Conservation (phyloP, 2,113 vertebrate genomes). For the Lepus europaeus region DNA sequence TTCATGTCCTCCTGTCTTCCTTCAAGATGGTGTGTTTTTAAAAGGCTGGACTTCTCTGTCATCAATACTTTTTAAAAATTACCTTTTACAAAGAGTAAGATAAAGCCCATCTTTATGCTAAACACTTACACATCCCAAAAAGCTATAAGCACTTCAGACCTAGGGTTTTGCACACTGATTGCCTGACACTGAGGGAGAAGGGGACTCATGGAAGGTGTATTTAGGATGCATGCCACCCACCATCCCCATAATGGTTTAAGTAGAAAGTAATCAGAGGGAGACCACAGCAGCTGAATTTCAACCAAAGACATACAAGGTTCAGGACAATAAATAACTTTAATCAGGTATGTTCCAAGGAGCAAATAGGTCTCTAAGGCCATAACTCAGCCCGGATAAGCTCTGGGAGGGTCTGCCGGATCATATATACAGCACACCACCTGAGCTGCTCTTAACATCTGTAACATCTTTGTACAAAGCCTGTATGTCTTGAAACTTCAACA, state of each 20-base stretch:
- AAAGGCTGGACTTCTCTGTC: conserved; percentile 43
- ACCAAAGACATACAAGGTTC: conserved; percentile 83
- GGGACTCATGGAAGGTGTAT: conserved; percentile 75
- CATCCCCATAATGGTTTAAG: conserved; percentile 83
- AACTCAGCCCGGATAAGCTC: conserved; percentile 36
- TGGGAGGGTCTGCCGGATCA: neutral
- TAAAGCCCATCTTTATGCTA: conserved; percentile 70
- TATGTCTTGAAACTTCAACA: neutral
- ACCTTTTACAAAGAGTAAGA: conserved; percentile 68
- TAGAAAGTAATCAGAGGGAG: conserved; percentile 82
- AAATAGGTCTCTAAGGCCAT: conserved; percentile 55
- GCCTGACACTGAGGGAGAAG: conserved; percentile 65
- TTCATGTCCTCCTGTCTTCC: neutral
- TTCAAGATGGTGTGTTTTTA: neutral
- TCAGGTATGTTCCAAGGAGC: conserved; percentile 75
- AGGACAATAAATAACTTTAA: conserved; percentile 85
- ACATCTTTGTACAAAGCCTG: neutral
- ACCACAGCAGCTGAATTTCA: conserved; percentile 83
- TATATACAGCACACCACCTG: neutral
- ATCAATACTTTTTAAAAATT: neutral
- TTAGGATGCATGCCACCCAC: conserved; percentile 85
- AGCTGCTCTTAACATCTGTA: neutral
- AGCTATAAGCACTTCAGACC: conserved; percentile 46
- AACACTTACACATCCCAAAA: conserved; percentile 75
- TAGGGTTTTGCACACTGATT: conserved; percentile 80